phyloP scores from a whole-genome alignment of 2,888 invertebrate genomes.

The Leptopilina myrica region DNA sequence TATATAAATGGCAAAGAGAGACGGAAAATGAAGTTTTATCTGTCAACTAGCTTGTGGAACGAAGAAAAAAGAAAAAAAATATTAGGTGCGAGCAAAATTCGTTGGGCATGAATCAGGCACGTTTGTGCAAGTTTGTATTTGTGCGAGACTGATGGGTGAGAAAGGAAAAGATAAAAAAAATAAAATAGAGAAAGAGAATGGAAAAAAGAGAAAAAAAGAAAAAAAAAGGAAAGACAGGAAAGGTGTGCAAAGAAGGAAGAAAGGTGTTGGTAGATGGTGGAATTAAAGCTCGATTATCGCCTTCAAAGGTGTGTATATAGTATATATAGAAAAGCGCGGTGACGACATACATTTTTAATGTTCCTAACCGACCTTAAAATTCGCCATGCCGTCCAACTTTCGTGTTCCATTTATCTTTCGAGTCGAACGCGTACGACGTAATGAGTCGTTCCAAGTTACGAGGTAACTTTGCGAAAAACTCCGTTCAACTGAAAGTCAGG shows the following conservation, averaged over 20 bases:
- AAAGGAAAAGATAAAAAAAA: conserved; percentile 53
- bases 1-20: conserved; percentile 69
- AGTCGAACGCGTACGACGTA: conserved; percentile 55
- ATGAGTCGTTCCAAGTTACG: conserved; percentile 58
- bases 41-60: conserved; percentile 53
- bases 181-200: conserved; percentile 50
- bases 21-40: conserved; percentile 68
- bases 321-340: conserved; percentile 46
- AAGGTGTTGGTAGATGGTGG: conserved; percentile 54
- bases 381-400: conserved; percentile 55
- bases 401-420: conserved; percentile 58
- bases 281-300: conserved; percentile 66
- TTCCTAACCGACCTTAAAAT: conserved; percentile 47
- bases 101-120: conserved; percentile 17
- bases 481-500: conserved; percentile 31
- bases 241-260: conserved; percentile 52
- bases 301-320: conserved; percentile 46
- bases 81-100: conserved; percentile 23
- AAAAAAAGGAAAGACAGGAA: conserved; percentile 35
- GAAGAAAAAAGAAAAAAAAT: conserved; percentile 37
- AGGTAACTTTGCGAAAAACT: conserved; percentile 52
- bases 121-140: conserved; percentile 24
- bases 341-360: conserved; percentile 57
- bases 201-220: conserved; percentile 43
- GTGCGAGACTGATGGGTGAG: conserved; percentile 34